A percentile compares a stretch with the other conserved stretches of the same genome.
phyloP scores from a whole-genome alignment of 2,113 vertebrate species.

The Rissa tridactyla region DNA sequence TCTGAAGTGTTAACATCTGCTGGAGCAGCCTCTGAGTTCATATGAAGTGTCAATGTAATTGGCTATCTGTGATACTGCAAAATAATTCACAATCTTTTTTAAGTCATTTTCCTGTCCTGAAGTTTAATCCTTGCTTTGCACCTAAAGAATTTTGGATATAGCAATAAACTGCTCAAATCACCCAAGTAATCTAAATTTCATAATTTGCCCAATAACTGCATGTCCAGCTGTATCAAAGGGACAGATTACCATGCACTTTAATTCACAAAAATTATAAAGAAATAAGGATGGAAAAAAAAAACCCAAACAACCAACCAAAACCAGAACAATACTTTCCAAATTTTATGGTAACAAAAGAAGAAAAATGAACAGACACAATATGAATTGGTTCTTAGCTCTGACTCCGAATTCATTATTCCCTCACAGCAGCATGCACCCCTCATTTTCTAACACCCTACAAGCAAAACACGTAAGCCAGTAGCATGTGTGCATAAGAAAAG shows the following conservation, averaged over 20 bases:
- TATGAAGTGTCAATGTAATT: not conserved
- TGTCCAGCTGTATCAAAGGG: not conserved
- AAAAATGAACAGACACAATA: not conserved
- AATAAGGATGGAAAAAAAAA: not conserved
- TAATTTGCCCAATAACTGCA: not conserved
- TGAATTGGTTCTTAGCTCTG: conserved; percentile 12
- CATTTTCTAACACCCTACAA: conserved; percentile 65
- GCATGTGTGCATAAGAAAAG: conserved; percentile 54
- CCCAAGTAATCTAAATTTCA: not conserved
- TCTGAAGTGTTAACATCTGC: not conserved
- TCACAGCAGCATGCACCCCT: conserved; percentile 33
- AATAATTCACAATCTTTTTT: not conserved
- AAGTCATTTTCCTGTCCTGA: not conserved
- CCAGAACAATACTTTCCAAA: not conserved
- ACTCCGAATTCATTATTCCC: conserved; percentile 20
- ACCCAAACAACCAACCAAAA: accelerated
- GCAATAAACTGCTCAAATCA: not conserved
- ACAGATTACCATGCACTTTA: not conserved
- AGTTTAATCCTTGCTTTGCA: not conserved
- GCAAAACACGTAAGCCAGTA: conserved; percentile 9
- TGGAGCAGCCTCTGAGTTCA: not conserved
- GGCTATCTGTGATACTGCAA: not conserved
- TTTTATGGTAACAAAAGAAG: not conserved
- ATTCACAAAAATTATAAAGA: not conserved
- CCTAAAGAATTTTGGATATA: not conserved